Evolutionary conservation across 2,888 invertebrate species (phyloP).

Genomic region (Myathropa florea): DNA sequence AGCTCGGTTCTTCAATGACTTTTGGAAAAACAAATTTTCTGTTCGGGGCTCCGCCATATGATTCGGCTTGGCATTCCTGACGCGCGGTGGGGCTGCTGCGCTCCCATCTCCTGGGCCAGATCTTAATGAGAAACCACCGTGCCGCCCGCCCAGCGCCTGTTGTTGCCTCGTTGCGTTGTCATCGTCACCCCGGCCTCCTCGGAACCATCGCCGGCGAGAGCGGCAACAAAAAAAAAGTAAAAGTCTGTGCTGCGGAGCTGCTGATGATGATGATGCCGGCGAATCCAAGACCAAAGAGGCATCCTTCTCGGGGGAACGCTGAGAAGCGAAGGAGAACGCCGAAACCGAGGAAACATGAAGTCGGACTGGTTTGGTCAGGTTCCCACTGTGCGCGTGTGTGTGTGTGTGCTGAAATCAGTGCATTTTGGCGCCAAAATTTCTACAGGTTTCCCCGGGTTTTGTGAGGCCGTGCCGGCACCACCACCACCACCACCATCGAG

Average conservation of each 20-base stretch:
- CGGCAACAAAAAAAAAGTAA: conserved; percentile 42
- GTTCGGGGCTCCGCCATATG: conserved; percentile 43
- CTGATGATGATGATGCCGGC: conserved; percentile 30
- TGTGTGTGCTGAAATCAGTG: conserved; percentile 72
- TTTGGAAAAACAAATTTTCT: conserved; percentile 41
- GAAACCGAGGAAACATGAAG: conserved; percentile 48
- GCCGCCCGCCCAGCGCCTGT: conserved; percentile 16
- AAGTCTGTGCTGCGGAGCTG: conserved; percentile 34
- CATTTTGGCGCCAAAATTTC: conserved; percentile 79
- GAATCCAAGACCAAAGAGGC: conserved; percentile 4
- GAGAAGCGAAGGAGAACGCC: conserved; percentile 11
- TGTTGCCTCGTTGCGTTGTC: no score
- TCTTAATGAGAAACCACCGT: conserved; percentile 63
- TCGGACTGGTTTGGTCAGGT: conserved; percentile 64
- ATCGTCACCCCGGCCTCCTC: no score
- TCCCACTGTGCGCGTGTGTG: conserved; percentile 18
- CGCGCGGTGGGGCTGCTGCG: not conserved
- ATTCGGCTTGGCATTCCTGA: conserved; percentile 62
- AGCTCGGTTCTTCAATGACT: conserved; percentile 52
- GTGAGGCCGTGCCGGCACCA: not conserved
- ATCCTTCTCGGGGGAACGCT: conserved; percentile 40
- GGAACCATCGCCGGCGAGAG: not conserved
- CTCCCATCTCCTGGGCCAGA: conserved; percentile 58
- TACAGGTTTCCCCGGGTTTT: conserved; percentile 74
- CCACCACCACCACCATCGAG: not conserved